Evolutionary conservation across 2,797 vertebrate species (phyloP).

Genomic region (Peromyscus aztecus): DNA sequence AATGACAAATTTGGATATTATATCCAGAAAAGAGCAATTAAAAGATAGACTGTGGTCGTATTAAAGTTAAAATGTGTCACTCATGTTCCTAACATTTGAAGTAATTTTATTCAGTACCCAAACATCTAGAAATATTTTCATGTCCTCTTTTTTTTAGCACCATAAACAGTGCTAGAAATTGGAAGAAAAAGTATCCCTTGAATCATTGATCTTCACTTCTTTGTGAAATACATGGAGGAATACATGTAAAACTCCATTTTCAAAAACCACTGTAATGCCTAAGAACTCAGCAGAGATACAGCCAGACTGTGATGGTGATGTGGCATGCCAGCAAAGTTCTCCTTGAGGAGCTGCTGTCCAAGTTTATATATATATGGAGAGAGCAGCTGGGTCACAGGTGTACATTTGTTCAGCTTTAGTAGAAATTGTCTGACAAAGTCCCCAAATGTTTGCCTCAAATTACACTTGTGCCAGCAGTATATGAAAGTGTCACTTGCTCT

Average conservation of each 20-base stretch:
- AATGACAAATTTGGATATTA: slow-evolving; percentile 6
- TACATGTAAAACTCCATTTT: slow-evolving; percentile 1
- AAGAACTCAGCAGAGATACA: neutral
- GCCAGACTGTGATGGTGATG: neutral
- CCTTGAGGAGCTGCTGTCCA: neutral
- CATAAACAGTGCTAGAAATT: slow-evolving; percentile 14
- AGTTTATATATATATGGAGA: neutral
- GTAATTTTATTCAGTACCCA: neutral
- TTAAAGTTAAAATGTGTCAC: slow-evolving; percentile 18
- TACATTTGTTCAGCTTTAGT: slow-evolving; percentile 9
- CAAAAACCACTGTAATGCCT: neutral
- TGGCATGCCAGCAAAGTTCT: slow-evolving; percentile 35
- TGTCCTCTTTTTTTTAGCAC: slow-evolving; percentile 21
- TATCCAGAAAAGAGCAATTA: neutral
- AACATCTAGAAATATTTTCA: slow-evolving; percentile 40
- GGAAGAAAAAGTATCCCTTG: slow-evolving; percentile 30
- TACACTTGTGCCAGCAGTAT: slow-evolving; percentile 26
- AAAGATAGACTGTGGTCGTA: neutral
- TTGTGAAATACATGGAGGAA: neutral
- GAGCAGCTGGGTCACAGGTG: neutral
- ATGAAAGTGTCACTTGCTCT: slow-evolving; percentile 31
- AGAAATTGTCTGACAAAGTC: slow-evolving; percentile 15
- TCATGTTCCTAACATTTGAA: slow-evolving; percentile 9
- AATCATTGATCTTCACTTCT: neutral
- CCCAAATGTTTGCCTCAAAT: slow-evolving; percentile 18